phyloP scores from a whole-genome alignment of 2,888 invertebrate species.

The Caenorhabditis drosophilae region DNA sequence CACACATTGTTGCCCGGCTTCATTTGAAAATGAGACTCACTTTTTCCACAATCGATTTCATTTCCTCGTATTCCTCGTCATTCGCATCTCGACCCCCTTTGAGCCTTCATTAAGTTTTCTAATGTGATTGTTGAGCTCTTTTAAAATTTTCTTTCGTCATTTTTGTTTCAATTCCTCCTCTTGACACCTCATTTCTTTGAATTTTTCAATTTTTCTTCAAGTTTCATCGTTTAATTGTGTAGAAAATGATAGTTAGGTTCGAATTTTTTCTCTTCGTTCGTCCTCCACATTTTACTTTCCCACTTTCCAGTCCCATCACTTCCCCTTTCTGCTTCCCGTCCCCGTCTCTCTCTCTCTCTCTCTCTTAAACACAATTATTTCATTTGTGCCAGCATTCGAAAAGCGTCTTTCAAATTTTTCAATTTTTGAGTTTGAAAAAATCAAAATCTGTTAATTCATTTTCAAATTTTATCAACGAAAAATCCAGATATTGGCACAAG shows the following conservation, averaged over 20 bases:
- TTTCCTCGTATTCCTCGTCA: background rate
- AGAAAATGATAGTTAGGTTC: background rate
- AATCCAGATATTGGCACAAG: too few species aligned
- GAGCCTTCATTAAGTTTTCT: too few species aligned
- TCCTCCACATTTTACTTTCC: background rate
- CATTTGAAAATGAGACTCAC: background rate
- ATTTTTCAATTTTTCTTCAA: background rate
- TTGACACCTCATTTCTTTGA: background rate
- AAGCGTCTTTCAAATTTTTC: background rate
- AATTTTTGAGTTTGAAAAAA: too few species aligned
- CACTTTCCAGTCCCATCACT: background rate
- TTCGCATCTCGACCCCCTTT: background rate
- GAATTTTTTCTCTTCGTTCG: background rate
- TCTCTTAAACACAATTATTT: background rate
- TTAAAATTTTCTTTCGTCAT: background rate
- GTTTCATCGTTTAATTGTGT: too few species aligned
- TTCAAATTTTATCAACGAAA: too few species aligned
- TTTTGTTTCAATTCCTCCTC: background rate
- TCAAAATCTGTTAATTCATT: too few species aligned
- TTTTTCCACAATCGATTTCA: background rate
- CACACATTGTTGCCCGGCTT: background rate
- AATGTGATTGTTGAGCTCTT: too few species aligned
- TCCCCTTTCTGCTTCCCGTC: background rate
- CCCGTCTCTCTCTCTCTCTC: background rate
- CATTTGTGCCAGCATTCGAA: background rate